phyloP scores from a whole-genome alignment of 2,888 invertebrate genomes.

The Ephialtes manifestator region DNA sequence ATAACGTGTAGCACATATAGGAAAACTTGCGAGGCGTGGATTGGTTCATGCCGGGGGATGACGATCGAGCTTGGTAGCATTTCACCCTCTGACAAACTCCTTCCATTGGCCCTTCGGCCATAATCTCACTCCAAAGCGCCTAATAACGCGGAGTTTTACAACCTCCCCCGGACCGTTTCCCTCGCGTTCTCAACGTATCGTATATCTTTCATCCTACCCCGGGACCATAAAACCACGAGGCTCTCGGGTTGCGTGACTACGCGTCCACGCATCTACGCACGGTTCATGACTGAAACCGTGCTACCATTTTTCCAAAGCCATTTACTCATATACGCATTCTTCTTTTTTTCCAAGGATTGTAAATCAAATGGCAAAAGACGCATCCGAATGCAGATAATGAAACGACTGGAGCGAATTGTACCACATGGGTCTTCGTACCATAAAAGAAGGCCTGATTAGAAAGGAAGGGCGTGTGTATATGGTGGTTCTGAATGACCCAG shows the following conservation, averaged over 20 bases:
- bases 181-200: conserved; percentile 59
- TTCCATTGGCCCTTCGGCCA: conserved; percentile 65
- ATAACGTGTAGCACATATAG: conserved; percentile 23
- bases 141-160: conserved; percentile 76
- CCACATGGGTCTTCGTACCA: conserved; percentile 28
- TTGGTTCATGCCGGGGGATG: conserved; percentile 63
- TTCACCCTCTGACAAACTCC: conserved; percentile 56
- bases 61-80: conserved; percentile 57
- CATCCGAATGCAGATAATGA: conserved; percentile 60
- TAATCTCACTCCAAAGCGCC: conserved; percentile 65
- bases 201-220: conserved; percentile 68
- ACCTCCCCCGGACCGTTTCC: conserved; percentile 72
- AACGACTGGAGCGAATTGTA: conserved; percentile 56
- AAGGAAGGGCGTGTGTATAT: conserved; percentile 1
- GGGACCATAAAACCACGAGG: conserved; percentile 67
- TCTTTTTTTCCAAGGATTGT: conserved; percentile 55
- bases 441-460: conserved; percentile 41
- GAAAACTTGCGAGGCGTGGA: conserved; percentile 51
- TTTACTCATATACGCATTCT: conserved; percentile 49
- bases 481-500: background rate
- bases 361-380: conserved; percentile 61
- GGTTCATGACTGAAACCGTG: conserved; percentile 10
- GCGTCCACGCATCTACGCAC: conserved; percentile 40
- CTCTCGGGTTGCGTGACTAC: conserved; percentile 34
- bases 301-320: conserved; percentile 34